Conservation (phyloP, 1,140 invertebrate species). For the Sitophilus oryzae region DNA sequence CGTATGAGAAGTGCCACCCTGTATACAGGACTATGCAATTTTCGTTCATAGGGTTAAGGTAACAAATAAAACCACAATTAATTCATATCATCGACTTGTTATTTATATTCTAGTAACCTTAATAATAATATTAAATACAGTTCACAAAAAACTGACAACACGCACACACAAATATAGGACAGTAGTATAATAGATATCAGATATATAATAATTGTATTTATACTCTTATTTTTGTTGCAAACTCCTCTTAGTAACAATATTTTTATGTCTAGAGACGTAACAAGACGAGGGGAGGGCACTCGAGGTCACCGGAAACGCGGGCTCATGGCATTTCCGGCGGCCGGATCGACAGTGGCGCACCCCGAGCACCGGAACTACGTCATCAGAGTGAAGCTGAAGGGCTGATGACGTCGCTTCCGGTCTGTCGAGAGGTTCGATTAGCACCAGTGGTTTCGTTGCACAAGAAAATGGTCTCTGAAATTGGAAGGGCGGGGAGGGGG, state of each 20-base stretch:
- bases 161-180: slow-evolving; percentile 44
- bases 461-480: slow-evolving; percentile 26
- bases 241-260: slow-evolving; percentile 36
- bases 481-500: slow-evolving; percentile 1
- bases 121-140: slow-evolving; percentile 30
- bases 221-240: not conserved
- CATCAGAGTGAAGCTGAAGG: not conserved
- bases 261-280: slow-evolving; percentile 42
- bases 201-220: slow-evolving; percentile 18
- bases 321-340: slow-evolving; percentile 34
- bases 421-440: slow-evolving; percentile 37
- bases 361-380: slow-evolving; percentile 17
- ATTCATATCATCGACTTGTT: slow-evolving; percentile 30
- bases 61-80: slow-evolving; percentile 15
- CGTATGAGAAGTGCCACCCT: no score
- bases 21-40: no score
- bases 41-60: no score
- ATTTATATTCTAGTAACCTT: slow-evolving; percentile 31
- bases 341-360: slow-evolving; percentile 27
- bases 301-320: slow-evolving; percentile 28
- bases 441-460: slow-evolving; percentile 45
- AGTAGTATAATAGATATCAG: slow-evolving; percentile 37
- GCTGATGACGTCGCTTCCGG: slow-evolving; percentile 17
- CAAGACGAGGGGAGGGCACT: slow-evolving; percentile 36
- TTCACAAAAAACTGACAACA: slow-evolving; percentile 43